These are phyloP conservation scores for Ciconia nigra DNA, from an alignment of 2,797 vertebrate genomes.

Conservation along the genomic window DNA sequence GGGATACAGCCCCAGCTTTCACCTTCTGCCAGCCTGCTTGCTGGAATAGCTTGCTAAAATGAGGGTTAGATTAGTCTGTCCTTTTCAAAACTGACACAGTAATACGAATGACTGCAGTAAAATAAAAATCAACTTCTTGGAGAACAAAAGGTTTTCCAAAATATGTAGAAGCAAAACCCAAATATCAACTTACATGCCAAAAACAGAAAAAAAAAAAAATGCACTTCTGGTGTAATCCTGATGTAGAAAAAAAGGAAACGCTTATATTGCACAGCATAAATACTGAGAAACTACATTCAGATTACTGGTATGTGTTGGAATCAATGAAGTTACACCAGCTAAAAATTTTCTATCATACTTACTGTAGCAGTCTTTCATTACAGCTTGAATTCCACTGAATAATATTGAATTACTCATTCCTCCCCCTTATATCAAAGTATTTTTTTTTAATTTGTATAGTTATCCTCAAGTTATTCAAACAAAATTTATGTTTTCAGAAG, in stretches of 20 bases:
- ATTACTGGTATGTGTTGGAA: background rate
- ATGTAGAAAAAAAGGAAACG: background rate
- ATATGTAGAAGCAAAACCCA: rapidly evolving
- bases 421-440: background rate
- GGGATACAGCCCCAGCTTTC: rapidly evolving
- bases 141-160: background rate
- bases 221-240: background rate
- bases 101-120: background rate
- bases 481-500: background rate
- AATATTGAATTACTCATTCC: background rate
- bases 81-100: background rate
- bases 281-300: background rate
- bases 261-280: background rate
- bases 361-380: background rate
- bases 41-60: background rate
- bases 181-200: background rate
- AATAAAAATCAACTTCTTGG: background rate
- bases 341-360: background rate
- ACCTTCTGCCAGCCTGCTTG: background rate
- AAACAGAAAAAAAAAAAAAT: background rate
- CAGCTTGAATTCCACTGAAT: background rate
- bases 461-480: background rate
- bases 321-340: background rate
- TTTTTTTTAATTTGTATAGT: background rate
- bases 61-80: background rate